Evolutionary conservation across 2,113 vertebrate genomes (phyloP).

Genomic region (Alouatta palliata): DNA sequence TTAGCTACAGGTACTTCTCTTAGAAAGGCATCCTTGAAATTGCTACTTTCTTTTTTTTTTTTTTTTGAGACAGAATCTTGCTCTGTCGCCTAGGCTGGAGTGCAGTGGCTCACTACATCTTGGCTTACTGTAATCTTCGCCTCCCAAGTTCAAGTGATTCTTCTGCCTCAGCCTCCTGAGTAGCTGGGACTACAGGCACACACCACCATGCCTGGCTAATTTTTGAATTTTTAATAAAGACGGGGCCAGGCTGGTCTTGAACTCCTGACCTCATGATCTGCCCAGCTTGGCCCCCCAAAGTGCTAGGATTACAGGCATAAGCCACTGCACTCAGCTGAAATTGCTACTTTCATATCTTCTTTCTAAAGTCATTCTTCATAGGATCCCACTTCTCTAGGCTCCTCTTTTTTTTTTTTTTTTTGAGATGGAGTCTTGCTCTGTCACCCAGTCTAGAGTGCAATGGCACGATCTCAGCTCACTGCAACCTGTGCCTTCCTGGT

Average conservation of each 20-base stretch:
- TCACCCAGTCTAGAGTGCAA: no score
- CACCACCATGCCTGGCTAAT: no score
- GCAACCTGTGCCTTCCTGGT: no score
- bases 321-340: not conserved
- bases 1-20: not conserved
- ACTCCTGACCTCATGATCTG: not conserved
- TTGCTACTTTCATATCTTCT: not conserved
- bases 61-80: not conserved
- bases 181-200: no score
- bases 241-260: not conserved
- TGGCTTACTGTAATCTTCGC: not conserved
- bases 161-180: not conserved
- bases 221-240: not conserved
- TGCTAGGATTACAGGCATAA: not conserved
- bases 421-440: no score
- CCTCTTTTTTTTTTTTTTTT: not conserved
- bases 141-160: not conserved
- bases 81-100: not conserved
- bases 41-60: not conserved
- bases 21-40: not conserved
- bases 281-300: not conserved
- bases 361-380: slow-evolving; percentile 18
- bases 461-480: no score
- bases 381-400: not conserved
- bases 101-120: not conserved